Base-by-base conservation (phyloP, 92 coral and sea anemone species). In the Desmophyllum pertusum region DNA sequence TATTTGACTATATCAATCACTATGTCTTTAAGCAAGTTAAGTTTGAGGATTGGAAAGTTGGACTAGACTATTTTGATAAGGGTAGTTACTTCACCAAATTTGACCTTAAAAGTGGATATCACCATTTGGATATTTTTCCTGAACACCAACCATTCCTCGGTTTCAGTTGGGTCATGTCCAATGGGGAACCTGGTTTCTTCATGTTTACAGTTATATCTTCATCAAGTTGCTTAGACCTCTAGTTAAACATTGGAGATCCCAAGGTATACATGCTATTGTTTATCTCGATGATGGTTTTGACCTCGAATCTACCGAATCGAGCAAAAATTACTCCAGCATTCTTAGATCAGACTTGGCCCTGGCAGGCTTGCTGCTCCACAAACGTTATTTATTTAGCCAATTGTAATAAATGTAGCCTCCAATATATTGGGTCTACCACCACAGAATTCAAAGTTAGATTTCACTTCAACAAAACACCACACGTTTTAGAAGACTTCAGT, bases 141-240 rank as follows among this genome's bases (percentile, higher is more conserved):
- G 72, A 85, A 38, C 89, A 85, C 81, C 89, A 85, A 68, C 76
- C 66, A 18, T 85, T 64, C 75, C 76, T 85, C 23, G 85, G 85
- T 21, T 51, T 51, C 18, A 51, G 59, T 23, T 15, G 59, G 59
- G 59, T 18, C 59, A 51, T 51, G 59, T 51, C 59, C 19, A 65
- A 45, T 33, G 85, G 75, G 1, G 45, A 40, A 52, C 77, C 85
- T 45, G 31, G 75, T 70, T 79, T 71, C 65, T 87, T 80, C 81
- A 87, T 81, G 87, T 87, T 87, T 73, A 74, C 90, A 13, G 90
- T 82, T 88, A 88, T 78, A 59, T 88, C 37, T 87, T 87, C 69
- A 75, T 84, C 42, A 82, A 81, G 84, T 46, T 87, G 38, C 29
- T 81, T 38, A 87, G 91, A 50, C 87, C 87, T 18, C 48, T 75